Evolutionary conservation across 2,888 invertebrate genomes (phyloP).

Genomic region (Synanthedon andrenaeformis): DNA sequence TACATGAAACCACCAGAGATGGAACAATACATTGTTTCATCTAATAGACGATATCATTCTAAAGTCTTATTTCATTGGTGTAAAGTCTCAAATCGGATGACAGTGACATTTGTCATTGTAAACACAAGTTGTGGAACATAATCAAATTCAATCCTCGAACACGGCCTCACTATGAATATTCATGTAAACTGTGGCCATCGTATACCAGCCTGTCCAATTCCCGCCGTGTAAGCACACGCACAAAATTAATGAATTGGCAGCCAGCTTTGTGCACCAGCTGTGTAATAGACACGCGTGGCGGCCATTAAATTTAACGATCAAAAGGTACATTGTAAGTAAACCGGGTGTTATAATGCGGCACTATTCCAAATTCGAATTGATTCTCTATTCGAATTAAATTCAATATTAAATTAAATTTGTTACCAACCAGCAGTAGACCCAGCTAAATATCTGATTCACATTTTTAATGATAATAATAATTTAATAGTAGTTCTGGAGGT

Average conservation of each 20-base stretch:
- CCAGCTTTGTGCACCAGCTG: slow-evolving; percentile 53
- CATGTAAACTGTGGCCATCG: slow-evolving; percentile 39
- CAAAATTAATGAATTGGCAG: slow-evolving; percentile 58
- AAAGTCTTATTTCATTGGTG: not conserved
- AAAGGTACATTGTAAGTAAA: slow-evolving; percentile 45
- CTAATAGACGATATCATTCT: too few relatives aligned
- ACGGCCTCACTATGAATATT: slow-evolving; percentile 43
- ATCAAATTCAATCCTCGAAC: slow-evolving; percentile 40
- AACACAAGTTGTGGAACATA: slow-evolving; percentile 9
- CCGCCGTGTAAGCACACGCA: slow-evolving; percentile 46
- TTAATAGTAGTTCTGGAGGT: too few relatives aligned
- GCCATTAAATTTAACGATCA: slow-evolving; percentile 59
- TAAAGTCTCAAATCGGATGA: not conserved
- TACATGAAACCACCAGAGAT: too few relatives aligned
- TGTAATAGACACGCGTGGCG: slow-evolving; percentile 26
- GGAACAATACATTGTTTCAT: too few relatives aligned
- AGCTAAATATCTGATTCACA: too few relatives aligned
- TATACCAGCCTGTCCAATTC: slow-evolving; percentile 55
- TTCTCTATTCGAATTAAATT: not conserved
- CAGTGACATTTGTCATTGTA: not conserved
- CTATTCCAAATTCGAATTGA: not conserved
- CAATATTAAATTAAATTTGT: not conserved
- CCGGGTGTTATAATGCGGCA: slow-evolving; percentile 18
- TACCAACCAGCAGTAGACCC: too few relatives aligned
- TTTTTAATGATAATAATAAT: too few relatives aligned